Base-by-base conservation (phyloP, 1,140 invertebrate genomes). In the Metopolophium dirhodum region DNA sequence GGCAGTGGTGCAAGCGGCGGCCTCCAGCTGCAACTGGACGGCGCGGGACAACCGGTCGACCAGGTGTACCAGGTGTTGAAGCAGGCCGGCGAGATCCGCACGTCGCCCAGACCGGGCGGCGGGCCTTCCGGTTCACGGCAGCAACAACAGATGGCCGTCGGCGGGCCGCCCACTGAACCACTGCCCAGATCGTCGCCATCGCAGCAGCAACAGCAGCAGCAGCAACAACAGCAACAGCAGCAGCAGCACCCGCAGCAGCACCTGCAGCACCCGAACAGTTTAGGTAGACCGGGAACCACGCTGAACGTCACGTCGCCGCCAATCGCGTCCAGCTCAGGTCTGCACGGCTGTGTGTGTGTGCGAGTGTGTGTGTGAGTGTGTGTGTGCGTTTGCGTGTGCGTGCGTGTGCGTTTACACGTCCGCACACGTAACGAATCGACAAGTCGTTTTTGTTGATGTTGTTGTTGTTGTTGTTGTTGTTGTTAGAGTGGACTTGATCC, bases 51-150 rank as follows among this genome's bases (percentile, higher is more conserved):
- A 54, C 93, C 98, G 96, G 97, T 98, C 96, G 98, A 98, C 96
- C 97, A 97, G 95, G 98, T 98, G 95, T 98, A 98, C 96, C 98
- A 98, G 96, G 97, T 98, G 95, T 96, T 99, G 96, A 98, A 98
- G 96, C 97, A 98, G 95, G 98, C 98, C 94, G 97, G 97, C 94
- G 98, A 98, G 96, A 97, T 98, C 95, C 86, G 91, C 96, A 95
- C 96, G 95, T 94, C 95, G 95, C 93, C 91, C 23, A 90, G 93
- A 61, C 51, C 89, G 47, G 49, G 49, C 49, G 26, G 61, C 14
- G 86, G 82, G 9, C n/a, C 88, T 41, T 90, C 91, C 91, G 61
- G 91, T 54, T 37, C 83, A 93, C 87, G 68, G 94, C 93, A 57
- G 94, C 51, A 68, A 93, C 87, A 57, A 93, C 93, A 57, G 93